These are phyloP conservation scores for Strix occidentalis DNA, from an alignment of 2,797 vertebrate genomes.

Conservation along the genomic window DNA sequence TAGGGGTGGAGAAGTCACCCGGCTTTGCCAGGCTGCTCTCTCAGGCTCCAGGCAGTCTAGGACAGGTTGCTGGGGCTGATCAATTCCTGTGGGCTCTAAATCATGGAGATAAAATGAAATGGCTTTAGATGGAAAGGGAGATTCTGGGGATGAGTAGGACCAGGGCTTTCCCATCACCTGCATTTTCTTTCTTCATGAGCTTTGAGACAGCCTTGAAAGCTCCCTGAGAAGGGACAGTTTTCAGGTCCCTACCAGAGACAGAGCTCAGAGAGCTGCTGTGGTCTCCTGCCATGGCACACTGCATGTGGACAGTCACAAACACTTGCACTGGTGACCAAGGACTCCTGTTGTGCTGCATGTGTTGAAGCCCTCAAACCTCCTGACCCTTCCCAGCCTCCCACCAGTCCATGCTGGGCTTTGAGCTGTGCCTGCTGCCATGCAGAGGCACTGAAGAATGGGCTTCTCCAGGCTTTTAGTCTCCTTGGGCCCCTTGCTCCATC, in stretches of 20 bases:
- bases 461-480: background rate
- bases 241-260: background rate
- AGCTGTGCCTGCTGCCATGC: background rate
- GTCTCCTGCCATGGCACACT: accelerated
- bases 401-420: background rate
- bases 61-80: background rate
- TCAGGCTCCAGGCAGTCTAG: background rate
- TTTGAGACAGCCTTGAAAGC: background rate
- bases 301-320: background rate
- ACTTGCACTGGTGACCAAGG: background rate
- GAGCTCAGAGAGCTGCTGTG: background rate
- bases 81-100: background rate
- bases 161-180: background rate
- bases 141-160: background rate
- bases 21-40: background rate
- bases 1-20: background rate
- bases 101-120: background rate
- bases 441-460: background rate
- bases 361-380: background rate
- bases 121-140: background rate
- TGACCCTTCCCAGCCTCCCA: background rate
- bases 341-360: background rate
- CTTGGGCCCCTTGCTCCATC: background rate
- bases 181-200: background rate
- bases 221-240: background rate